Evolutionary conservation across 2,113 vertebrate genomes (phyloP), one percentile per base, ranked within the genome.

Genomic region (Tichodroma muraria): DNA sequence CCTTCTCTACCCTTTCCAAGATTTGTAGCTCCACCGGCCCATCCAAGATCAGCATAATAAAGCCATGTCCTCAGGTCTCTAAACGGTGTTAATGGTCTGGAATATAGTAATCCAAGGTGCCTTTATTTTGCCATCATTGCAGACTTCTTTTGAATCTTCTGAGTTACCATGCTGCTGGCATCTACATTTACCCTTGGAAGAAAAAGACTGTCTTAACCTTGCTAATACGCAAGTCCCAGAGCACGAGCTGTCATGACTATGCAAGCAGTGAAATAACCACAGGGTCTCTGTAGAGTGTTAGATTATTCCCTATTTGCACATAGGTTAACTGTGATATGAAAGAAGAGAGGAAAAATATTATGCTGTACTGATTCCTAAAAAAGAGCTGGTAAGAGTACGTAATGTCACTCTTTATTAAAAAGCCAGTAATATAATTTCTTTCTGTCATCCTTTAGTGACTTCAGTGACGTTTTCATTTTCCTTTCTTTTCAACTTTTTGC

Each of bases 251-350:
- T 96, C 93, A 95, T 47, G 70, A 83, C 90, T 95, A 77, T 88
- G 93, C 85, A 96, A 94, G 93, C 71, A 90, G 50, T 91, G 85
- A 93, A 96, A 95, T 88, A 95, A 93, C 93, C 81, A 88, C 54
- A 50, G 22, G 40, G 79, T 93, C 95, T 89, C 92, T 91, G 81
- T 44, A 93, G 93, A 91, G 15, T 88, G 93, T 94, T 53, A 73
- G 88, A 95, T 94, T 91, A 93, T 65, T 95, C 88, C 85, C 87
- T 95, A 50, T 94, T 96, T 96, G 92, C 90, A 83, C 71, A 90
- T 77, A 95, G 92, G 85, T 96, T 96, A 95, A 83, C 75, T 85
- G 71, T 91, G 90, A 79, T 94, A 82, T 91, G 89, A 95, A 94
- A 90, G 56, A 91, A 84, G 31, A 91, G 64, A 59, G 59, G 47